phyloP scores from a whole-genome alignment of 2,113 vertebrate species.

The Malurus cyaneus region DNA sequence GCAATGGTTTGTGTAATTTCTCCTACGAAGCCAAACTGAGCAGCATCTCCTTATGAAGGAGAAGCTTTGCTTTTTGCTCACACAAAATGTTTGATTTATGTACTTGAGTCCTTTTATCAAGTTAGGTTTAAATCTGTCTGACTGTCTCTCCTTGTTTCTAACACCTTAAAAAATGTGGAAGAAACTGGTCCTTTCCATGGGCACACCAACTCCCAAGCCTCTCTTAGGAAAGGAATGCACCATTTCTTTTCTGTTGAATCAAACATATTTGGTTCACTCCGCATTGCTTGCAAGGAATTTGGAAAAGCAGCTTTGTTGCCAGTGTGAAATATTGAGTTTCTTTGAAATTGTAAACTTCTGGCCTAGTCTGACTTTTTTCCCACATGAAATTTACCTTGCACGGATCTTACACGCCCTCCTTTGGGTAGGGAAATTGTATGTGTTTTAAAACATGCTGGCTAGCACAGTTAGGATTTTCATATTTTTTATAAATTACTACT shows the following conservation, averaged over 20 bases:
- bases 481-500: not conserved
- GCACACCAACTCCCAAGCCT: not conserved
- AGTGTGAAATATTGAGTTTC: not conserved
- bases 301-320: not conserved
- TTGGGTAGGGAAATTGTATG: not conserved
- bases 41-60: not conserved
- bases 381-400: not conserved
- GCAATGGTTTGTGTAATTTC: slow-evolving; percentile 66
- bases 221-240: not conserved
- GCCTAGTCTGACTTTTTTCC: not conserved
- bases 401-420: not conserved
- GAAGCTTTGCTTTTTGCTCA: slow-evolving; percentile 39
- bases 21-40: slow-evolving; percentile 1
- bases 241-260: not conserved
- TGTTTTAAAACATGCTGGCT: not conserved
- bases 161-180: not conserved
- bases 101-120: slow-evolving; percentile 41
- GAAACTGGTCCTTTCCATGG: not conserved
- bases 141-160: not conserved
- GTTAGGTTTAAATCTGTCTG: slow-evolving; percentile 35
- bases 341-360: not conserved
- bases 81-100: slow-evolving; percentile 59
- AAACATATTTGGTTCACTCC: not conserved
- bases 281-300: not conserved
- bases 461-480: not conserved